These are phyloP conservation scores for Microtus pennsylvanicus DNA, from an alignment of 2,113 vertebrate genomes.

Conservation along the genomic window DNA sequence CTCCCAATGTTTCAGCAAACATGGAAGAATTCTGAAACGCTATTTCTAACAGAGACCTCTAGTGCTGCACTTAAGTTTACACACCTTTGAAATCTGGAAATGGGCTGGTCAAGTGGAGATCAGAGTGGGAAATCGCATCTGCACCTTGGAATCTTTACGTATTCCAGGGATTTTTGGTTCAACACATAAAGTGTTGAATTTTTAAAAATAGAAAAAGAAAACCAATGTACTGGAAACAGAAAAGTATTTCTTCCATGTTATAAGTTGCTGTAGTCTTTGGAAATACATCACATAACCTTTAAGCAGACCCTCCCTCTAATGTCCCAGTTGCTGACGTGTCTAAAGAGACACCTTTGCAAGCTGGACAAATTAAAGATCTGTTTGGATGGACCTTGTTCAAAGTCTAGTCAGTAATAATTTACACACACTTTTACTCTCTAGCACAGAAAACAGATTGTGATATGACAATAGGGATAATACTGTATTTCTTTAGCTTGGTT, in stretches of 20 bases:
- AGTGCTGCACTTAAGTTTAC: conserved; percentile 91
- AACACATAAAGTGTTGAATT: conserved; percentile 85
- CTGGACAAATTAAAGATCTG: conserved; percentile 74
- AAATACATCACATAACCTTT: conserved; percentile 92
- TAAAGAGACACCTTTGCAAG: conserved; percentile 83
- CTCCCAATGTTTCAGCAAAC: conserved; percentile 96
- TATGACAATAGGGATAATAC: conserved; percentile 64
- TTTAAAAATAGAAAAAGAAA: conserved; percentile 85
- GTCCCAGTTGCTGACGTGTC: conserved; percentile 83
- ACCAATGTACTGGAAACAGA: conserved; percentile 85
- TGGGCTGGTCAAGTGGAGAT: conserved; percentile 90
- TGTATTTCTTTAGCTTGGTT: conserved; percentile 78
- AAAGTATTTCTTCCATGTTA: conserved; percentile 85
- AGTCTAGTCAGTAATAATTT: conserved; percentile 82
- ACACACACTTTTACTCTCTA: conserved; percentile 73
- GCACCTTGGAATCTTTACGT: conserved; percentile 84
- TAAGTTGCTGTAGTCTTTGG: conserved; percentile 90
- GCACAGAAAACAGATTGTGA: conserved; percentile 76
- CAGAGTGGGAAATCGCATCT: conserved; percentile 87
- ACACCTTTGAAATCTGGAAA: conserved; percentile 87
- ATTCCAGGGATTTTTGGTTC: conserved; percentile 83
- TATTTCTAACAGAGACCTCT: conserved; percentile 84
- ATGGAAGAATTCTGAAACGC: conserved; percentile 93
- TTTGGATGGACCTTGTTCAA: conserved; percentile 84
- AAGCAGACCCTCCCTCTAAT: conserved; percentile 86